Evolutionary conservation across 2,113 vertebrate genomes (phyloP), one percentile per base, ranked within the genome.

Genomic region (Xiphophorus couchianus): DNA sequence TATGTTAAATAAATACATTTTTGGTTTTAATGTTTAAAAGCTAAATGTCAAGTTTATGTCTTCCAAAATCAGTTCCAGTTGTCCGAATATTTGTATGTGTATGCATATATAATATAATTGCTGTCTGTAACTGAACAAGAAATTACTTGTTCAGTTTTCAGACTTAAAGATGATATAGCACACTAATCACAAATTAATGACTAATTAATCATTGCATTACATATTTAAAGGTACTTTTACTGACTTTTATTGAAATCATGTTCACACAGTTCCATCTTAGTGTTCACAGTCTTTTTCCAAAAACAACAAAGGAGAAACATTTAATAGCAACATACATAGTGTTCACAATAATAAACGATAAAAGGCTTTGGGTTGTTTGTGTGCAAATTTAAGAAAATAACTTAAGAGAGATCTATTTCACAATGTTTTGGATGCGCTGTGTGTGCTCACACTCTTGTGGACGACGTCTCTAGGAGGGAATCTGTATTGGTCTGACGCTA

Each of bases 371-470:
- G 8, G 35, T 27, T 68, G 37, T 33, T 35, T 11, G 17, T n/a
- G 29, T 19, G 6, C 11, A 29, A 62, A 62, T 62, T 30, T 62
- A 62, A 30, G 14, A 31, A 31, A 31, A 31, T 3, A 19, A 31
- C 14, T 4, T 3, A 44, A 44, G 12, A 37, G 13, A 68, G 17
- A 25, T 35, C 1, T 4, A 3, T 51, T 44, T 19, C 35, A 44
- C 28, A 44, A 78, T 25, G 8, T n/a, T 77, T 60, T 31, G 29
- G 8, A 61, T 81, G 77, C 61, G 72, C 27, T 73, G 64, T 72
- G 33, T 65, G 39, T 76, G 81, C 83, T 78, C 66, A 70, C 54
- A 68, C 64, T 30, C 60, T 17, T 35, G 44, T 37, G 44, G 22
- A 0, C 27, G 70, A 74, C 74, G 71, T 72, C 67, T 77, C 68